A percentile compares a stretch with the other conserved stretches of the same genome.
phyloP scores from a whole-genome alignment of 2,888 invertebrate species.

The Morinoia aosen region DNA sequence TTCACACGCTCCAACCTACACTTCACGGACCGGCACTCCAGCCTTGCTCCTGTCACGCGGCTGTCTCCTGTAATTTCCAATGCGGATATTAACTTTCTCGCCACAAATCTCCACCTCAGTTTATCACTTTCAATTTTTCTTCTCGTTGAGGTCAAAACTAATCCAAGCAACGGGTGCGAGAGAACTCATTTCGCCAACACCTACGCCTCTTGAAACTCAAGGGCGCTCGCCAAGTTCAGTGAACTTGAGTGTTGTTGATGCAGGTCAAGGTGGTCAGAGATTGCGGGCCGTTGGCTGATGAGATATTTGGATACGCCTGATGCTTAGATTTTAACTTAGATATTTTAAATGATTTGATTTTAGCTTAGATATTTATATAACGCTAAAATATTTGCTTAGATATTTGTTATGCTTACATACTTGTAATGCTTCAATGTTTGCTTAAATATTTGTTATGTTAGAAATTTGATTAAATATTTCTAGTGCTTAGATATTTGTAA shows the following conservation, averaged over 20 bases:
- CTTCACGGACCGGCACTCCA: not conserved
- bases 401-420: no score
- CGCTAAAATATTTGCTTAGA: no score
- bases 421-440: no score
- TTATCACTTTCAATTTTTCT: not conserved
- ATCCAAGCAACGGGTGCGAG: not conserved
- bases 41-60: not conserved
- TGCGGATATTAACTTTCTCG: not conserved
- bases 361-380: no score
- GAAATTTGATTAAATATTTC: no score
- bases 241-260: not conserved
- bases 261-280: not conserved
- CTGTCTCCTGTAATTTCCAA: not conserved
- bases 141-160: not conserved
- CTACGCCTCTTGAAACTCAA: not conserved
- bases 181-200: not conserved
- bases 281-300: not conserved
- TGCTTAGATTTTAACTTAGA: no score
- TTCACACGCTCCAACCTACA: no score
- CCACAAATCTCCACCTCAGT: not conserved
- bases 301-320: not conserved
- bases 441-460: no score
- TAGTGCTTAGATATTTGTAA: no score
- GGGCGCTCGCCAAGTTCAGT: not conserved
- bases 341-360: no score